Conservation (phyloP, 92 coral and sea anemone species). For the Paragorgia papillata region DNA sequence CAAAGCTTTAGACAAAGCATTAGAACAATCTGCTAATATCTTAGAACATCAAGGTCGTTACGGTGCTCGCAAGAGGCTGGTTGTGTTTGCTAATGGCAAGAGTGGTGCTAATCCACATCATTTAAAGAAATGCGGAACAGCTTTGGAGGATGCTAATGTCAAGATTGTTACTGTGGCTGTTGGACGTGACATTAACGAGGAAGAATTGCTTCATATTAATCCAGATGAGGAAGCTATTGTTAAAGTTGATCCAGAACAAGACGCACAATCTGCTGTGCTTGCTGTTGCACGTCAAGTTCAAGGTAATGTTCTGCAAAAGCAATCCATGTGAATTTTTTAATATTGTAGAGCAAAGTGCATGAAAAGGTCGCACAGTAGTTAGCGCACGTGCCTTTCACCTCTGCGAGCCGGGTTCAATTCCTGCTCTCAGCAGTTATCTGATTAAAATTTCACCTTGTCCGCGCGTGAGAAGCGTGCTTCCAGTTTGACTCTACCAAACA, state of each 20-base stretch:
- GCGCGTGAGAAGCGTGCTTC: too few relatives aligned
- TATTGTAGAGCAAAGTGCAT: background rate
- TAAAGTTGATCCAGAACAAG: constrained; percentile 14
- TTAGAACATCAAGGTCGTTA: constrained; percentile 31
- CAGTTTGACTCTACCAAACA: too few relatives aligned
- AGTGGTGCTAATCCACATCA: constrained; percentile 41
- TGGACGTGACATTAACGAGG: constrained; percentile 29
- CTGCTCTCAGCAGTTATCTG: too few relatives aligned
- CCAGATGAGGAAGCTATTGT: constrained; percentile 39
- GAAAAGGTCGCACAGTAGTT: too few relatives aligned
- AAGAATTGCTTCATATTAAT: constrained; percentile 38
- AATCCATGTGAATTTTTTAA: background rate
- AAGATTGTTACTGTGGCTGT: constrained; percentile 45
- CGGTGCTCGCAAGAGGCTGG: constrained; percentile 19
- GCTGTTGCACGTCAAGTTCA: constrained; percentile 41
- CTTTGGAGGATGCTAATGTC: constrained; percentile 25
- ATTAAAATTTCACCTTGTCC: too few relatives aligned
- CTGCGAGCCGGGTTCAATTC: too few relatives aligned
- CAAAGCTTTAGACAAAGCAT: constrained; percentile 39
- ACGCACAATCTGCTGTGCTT: constrained; percentile 22
- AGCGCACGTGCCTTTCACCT: too few relatives aligned
- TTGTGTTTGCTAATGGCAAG: constrained; percentile 31
- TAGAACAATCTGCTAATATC: constrained; percentile 24
- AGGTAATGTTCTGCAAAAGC: too few relatives aligned
- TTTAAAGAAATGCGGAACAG: constrained; percentile 26